A percentile compares a stretch with the other conserved stretches of the same genome.
Evolutionary conservation across 2,888 invertebrate genomes (phyloP).

Genomic region (Eledona agricola): DNA sequence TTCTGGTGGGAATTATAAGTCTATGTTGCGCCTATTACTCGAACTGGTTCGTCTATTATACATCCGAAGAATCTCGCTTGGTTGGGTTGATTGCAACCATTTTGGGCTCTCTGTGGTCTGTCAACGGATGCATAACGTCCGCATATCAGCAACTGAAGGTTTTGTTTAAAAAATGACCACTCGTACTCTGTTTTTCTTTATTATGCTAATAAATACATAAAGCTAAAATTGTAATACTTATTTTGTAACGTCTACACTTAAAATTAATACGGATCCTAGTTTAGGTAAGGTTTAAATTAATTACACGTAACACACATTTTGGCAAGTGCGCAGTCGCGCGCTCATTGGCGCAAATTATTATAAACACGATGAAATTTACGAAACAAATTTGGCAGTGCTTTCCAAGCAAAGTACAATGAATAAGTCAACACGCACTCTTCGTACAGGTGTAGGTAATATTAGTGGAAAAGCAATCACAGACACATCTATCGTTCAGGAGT

Average conservation of each 20-base stretch:
- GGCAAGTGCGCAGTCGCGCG: constrained; percentile 51
- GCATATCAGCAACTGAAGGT: constrained; percentile 6
- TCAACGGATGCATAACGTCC: constrained; percentile 44
- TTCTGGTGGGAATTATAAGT: constrained; percentile 53
- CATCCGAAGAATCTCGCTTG: constrained; percentile 47
- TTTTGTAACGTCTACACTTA: constrained; percentile 44
- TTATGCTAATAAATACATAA: constrained; percentile 54
- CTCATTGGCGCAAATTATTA: constrained; percentile 37
- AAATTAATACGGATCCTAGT: constrained; percentile 39
- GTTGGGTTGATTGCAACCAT: constrained; percentile 49
- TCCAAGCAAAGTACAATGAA: constrained; percentile 43
- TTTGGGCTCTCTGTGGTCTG: constrained; percentile 51
- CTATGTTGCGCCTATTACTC: constrained; percentile 54
- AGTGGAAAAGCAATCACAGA: constrained; percentile 56
- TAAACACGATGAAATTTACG: constrained; percentile 27
- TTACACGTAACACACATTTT: constrained; percentile 43
- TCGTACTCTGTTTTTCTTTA: constrained; percentile 13
- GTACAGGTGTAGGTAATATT: constrained; percentile 44
- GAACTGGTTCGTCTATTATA: constrained; percentile 51
- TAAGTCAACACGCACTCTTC: constrained; percentile 51
- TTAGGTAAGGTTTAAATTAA: constrained; percentile 26
- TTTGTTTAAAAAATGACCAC: neutral
- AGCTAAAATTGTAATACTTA: constrained; percentile 50
- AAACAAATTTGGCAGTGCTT: constrained; percentile 50
- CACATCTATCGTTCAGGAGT: constrained; percentile 52